Evolutionary conservation across 64 coral and sea anemone genomes (phyloP).

Genomic region (Astreopora myriophthalma): DNA sequence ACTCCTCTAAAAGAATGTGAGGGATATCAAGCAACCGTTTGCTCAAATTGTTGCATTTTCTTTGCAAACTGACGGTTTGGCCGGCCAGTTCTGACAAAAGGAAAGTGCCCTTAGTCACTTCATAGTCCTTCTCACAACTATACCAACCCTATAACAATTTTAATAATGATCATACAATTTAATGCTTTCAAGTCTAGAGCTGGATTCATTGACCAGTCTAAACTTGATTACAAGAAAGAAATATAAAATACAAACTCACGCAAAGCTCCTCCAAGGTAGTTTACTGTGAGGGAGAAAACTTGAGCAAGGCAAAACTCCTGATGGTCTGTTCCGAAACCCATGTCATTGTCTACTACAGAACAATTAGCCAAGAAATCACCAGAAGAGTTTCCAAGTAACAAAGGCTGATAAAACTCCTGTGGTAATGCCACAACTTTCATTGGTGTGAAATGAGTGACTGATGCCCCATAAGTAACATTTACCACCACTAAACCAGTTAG

Average conservation of each 20-base stretch:
- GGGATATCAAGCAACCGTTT: too few species aligned
- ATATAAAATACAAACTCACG: background rate
- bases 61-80: too few species aligned
- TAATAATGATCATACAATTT: too few species aligned
- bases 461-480: conserved; percentile 52
- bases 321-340: background rate
- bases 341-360: conserved; percentile 60
- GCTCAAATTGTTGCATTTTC: too few species aligned
- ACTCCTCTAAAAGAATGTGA: too few species aligned
- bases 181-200: too few species aligned
- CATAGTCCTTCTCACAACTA: too few species aligned
- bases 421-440: conserved; percentile 51
- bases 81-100: too few species aligned
- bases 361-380: conserved; percentile 76
- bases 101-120: too few species aligned
- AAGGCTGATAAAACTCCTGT: conserved; percentile 77
- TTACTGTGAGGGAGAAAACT: conserved; percentile 77
- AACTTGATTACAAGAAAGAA: background rate
- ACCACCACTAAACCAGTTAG: conserved; percentile 58
- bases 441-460: conserved; percentile 2
- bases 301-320: conserved; percentile 56
- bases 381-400: conserved; percentile 29
- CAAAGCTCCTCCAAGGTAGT: conserved; percentile 75
- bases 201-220: background rate
- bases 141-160: too few species aligned